A percentile compares a stretch with the other conserved stretches of the same genome.
Evolutionary conservation across 64 coral and sea anemone genomes (phyloP).

Genomic region (Stylophora pistillata): DNA sequence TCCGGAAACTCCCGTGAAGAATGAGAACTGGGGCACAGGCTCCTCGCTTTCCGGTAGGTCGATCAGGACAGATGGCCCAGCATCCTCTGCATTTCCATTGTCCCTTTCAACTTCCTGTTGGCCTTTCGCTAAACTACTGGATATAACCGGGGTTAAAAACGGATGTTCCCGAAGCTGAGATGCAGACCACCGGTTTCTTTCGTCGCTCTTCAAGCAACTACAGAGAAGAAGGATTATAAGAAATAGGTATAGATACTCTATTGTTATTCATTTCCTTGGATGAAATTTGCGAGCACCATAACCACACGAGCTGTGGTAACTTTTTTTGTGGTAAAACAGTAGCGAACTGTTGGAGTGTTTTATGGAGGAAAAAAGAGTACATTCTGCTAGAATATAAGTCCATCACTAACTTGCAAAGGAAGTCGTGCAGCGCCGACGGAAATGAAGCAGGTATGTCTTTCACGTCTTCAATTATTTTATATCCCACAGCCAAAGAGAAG

Average conservation of each 20-base stretch:
- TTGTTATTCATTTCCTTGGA: neutral
- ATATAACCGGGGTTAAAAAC: conserved; percentile 57
- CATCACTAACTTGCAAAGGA: conserved; percentile 78
- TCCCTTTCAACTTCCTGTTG: neutral
- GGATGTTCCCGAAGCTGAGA: conserved; percentile 80
- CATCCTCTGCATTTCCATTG: neutral
- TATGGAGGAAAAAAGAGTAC: neutral
- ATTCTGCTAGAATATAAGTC: too few species aligned
- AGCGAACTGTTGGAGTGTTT: neutral
- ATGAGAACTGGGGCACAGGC: conserved; percentile 73
- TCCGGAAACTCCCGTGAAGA: conserved; percentile 75
- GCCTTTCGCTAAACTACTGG: conserved; percentile 1
- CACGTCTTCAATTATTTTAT: conserved; percentile 46
- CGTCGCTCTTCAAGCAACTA: conserved; percentile 73
- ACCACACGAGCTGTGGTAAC: too few species aligned
- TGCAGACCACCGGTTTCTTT: conserved; percentile 76
- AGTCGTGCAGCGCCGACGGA: conserved; percentile 81
- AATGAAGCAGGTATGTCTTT: conserved; percentile 58
- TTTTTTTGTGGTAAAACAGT: too few species aligned
- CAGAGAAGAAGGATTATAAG: neutral
- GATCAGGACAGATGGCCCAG: neutral
- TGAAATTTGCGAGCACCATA: neutral
- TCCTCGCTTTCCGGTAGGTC: conserved; percentile 52
- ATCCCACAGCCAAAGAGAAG: conserved; percentile 72
- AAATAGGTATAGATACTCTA: too few species aligned